Conservation (phyloP, 2,113 vertebrate species). For the Raja brachyura region DNA sequence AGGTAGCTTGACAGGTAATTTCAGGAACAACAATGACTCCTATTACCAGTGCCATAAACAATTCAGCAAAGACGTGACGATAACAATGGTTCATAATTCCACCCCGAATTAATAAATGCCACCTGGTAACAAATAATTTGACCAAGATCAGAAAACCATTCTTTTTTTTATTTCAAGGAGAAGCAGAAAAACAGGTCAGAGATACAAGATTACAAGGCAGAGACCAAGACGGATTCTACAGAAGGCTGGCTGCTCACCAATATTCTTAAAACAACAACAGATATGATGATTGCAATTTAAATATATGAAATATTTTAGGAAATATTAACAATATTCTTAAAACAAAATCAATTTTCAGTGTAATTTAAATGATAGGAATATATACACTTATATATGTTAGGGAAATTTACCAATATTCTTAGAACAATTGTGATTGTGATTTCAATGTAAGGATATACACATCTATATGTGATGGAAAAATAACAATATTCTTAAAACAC, state of each 20-base stretch:
- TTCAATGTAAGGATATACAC: no score
- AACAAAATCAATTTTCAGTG: no score
- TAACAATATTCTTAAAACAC: no score
- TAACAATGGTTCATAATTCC: slow-evolving; percentile 95
- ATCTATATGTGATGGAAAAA: no score
- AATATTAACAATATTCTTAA: no score
- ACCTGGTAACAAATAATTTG: slow-evolving; percentile 93
- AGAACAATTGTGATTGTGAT: no score
- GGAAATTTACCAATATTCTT: no score
- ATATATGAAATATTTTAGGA: no score
- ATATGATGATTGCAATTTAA: no score
- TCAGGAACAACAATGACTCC: slow-evolving; percentile 99
- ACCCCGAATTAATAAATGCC: slow-evolving; percentile 88
- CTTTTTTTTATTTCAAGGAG: slow-evolving; percentile 64
- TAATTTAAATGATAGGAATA: no score
- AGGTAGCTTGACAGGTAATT: slow-evolving; percentile 98
- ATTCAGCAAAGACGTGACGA: slow-evolving; percentile 84
- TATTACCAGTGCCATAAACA: slow-evolving; percentile 99
- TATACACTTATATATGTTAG: no score
- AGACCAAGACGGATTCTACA: slow-evolving; percentile 58
- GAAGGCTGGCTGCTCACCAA: neutral
- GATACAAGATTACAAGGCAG: slow-evolving; percentile 73
- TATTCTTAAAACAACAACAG: neutral
- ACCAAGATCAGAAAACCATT: slow-evolving; percentile 68
- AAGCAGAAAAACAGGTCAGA: slow-evolving; percentile 72